Evolutionary conservation across 2,113 vertebrate genomes (phyloP).

Genomic region (Oxygymnocypris stewartii): DNA sequence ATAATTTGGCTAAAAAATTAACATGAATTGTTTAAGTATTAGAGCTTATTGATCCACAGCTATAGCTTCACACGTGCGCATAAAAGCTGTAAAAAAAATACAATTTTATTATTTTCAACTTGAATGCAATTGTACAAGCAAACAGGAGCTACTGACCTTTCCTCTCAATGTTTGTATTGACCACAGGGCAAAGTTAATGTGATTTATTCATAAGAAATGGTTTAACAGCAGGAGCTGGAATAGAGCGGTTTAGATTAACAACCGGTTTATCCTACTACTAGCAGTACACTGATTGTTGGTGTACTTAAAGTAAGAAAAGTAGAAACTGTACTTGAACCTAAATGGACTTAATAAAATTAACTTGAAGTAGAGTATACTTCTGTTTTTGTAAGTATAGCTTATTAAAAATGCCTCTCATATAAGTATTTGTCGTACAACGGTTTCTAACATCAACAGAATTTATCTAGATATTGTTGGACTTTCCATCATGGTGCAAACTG

Average conservation of each 20-base stretch:
- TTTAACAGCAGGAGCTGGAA: conserved; percentile 1
- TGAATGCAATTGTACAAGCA: not conserved
- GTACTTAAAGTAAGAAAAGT: not conserved
- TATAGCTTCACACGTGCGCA: not conserved
- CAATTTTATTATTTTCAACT: not conserved
- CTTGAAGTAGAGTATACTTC: not conserved
- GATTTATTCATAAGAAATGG: not conserved
- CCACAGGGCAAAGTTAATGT: not conserved
- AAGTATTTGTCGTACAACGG: not conserved
- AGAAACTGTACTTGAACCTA: not conserved
- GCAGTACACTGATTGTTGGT: not conserved
- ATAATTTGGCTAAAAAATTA: not conserved
- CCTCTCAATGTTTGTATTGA: not conserved
- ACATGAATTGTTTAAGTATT: not conserved
- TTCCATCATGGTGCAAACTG: no score
- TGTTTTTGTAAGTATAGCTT: not conserved
- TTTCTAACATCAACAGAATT: not conserved
- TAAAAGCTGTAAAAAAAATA: not conserved
- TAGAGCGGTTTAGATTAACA: not conserved
- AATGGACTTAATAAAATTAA: not conserved
- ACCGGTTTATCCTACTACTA: not conserved
- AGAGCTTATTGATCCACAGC: not conserved
- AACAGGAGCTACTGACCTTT: conserved; percentile 14
- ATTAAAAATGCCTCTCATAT: not conserved
- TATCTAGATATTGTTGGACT: not conserved